Base-by-base conservation (phyloP, 2,113 vertebrate species). In the Rana temporaria region DNA sequence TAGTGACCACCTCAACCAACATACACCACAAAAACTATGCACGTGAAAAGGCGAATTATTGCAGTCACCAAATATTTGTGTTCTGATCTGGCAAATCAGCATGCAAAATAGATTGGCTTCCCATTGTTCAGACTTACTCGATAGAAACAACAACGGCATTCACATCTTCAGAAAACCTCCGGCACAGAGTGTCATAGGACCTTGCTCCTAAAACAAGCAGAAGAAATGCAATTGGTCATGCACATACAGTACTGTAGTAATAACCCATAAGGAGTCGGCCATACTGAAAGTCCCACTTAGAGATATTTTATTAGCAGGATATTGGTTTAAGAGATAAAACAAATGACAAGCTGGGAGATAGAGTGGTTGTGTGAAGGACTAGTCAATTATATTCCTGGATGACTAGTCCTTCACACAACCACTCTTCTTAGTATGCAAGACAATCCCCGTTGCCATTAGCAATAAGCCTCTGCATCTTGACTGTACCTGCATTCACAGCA, bases 71-170 rank as follows among this genome's bases (percentile, higher is more conserved):
- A 56, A 34, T 74, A 20, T 30, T n/a, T 34, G 53, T 57, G 22
- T 22, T 18, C 12, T 14, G n/a, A 53, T 9, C 70, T 72, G 24
- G 12, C 12, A 48, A 48, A 48, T 11, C 6, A 48, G 42, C 42
- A 48, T 48, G 20, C 60, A 34, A 30, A 74, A 59, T 32, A 30
- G 20, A 74, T 14, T 17, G 16, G 71, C 15, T 11, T 7, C 80
- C 82, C 2, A 62, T 20, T n/a, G 16, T 55, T 64, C 19, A 42
- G 8, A 82, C 98, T 96, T 85, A 99, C 98, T 99, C 97, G 6
- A 99, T 90, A 56, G 98, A 98, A 85, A 99, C 89, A 56, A 99
- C 53, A 11, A 99, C 95, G 1, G 96, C 95, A 0, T 96, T 95
- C 89, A 99, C 85, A 56, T 96, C 94, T 81, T 97, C 91, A 0